Base-by-base conservation (phyloP, 2,888 invertebrate species). In the Acanthopleura granulata region DNA sequence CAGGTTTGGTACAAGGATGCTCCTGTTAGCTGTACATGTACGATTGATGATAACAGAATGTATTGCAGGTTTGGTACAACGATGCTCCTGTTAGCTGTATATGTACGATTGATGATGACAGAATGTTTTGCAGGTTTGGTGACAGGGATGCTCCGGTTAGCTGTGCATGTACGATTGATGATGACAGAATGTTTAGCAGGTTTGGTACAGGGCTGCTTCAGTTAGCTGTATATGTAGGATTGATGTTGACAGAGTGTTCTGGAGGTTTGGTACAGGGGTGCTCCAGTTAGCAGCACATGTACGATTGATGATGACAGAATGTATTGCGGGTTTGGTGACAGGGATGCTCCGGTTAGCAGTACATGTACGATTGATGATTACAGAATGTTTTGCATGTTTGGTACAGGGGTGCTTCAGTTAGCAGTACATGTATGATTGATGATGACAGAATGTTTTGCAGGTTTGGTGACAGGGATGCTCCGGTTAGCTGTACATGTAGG, bases 371-470 rank as follows among this genome's bases (percentile, higher is more conserved):
- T 40, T 40, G 40, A 40, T 27, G 30, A 74, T 73, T 78, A 22
- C 78, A 88, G 88, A 86, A 84, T 74, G 78, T 81, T 18, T 74
- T 89, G 75, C 85, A 87, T 73, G 82, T 88, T 16, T 80, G 79
- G 74, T 82, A 84, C 71, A 76, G 77, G 70, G 85, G 84, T 9
- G 73, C 87, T 18, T 86, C 88, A 6, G 72, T 89, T 49, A 88
- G 88, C 77, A 79, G 1, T 30, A n/a, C n/a, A n/a, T n/a, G n/a
- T n/a, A 40, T 40, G 40, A 9, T 40, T 40, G 40, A 40, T 27
- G 30, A 74, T 73, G 78, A 22, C 78, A 88, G 88, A 86, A 84
- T 74, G 78, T 81, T 18, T 74, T 89, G 75, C 85, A 87, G 74
- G 82, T 88, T 16, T 80, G 79, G 74, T 82, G n/a, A 84, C 71